These are phyloP conservation scores for Pristionchus pacificus DNA, from an alignment of 1,140 invertebrate genomes.

Conservation along the genomic window DNA sequence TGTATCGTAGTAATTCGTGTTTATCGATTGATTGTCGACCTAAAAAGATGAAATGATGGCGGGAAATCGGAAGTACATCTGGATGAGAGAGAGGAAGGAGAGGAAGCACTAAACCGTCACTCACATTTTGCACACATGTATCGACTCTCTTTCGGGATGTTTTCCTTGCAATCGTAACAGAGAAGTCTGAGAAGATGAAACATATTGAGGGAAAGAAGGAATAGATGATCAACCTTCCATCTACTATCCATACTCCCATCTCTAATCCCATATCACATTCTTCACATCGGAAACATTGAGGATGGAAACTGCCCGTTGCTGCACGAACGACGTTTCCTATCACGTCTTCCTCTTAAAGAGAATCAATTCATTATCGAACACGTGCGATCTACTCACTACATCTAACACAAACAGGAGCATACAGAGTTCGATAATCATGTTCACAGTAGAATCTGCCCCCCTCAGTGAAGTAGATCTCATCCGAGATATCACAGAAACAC, in stretches of 20 bases:
- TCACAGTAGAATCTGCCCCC: constrained; percentile 26
- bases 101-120: too few relatives aligned
- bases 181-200: neutral
- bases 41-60: constrained; percentile 1
- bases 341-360: constrained; percentile 13
- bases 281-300: constrained; percentile 18
- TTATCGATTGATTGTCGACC: constrained; percentile 10
- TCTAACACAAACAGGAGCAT: constrained; percentile 21
- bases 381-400: constrained; percentile 8
- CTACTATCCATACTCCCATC: constrained; percentile 3
- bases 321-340: constrained; percentile 18
- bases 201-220: neutral
- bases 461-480: constrained; percentile 10
- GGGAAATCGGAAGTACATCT: too few relatives aligned
- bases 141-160: constrained; percentile 11
- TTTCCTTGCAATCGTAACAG: constrained; percentile 19
- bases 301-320: constrained; percentile 6
- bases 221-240: neutral
- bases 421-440: constrained; percentile 22
- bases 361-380: neutral
- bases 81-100: too few relatives aligned
- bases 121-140: constrained; percentile 23
- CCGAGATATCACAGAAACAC: constrained; percentile 16
- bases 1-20: constrained; percentile 14
- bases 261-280: constrained; percentile 15